These are phyloP conservation scores for Egretta garzetta DNA, from an alignment of 2,113 vertebrate genomes.

Conservation along the genomic window DNA sequence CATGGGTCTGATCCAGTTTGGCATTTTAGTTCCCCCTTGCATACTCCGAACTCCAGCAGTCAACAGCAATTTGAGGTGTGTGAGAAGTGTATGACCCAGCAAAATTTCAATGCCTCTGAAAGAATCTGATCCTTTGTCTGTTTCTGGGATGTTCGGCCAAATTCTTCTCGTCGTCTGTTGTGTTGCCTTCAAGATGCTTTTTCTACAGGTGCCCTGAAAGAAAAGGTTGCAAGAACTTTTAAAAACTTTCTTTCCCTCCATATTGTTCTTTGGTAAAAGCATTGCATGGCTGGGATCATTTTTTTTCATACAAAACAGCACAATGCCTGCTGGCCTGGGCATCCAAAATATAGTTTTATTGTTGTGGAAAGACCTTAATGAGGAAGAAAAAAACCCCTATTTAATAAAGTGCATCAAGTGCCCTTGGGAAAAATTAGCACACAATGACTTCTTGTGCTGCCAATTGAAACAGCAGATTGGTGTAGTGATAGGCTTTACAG, in stretches of 20 bases:
- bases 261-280: conserved; percentile 41
- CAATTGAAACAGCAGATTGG: conserved; percentile 63
- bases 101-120: not conserved
- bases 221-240: not conserved
- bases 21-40: not conserved
- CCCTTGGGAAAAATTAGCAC: conserved; percentile 75
- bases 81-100: not conserved
- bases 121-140: not conserved
- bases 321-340: conserved; percentile 39
- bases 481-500: conserved; percentile 64
- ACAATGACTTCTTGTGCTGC: conserved; percentile 73
- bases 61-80: not conserved
- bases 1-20: not conserved
- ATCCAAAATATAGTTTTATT: conserved; percentile 62
- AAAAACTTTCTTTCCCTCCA: not conserved
- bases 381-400: conserved; percentile 57
- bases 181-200: not conserved
- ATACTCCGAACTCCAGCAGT: not conserved
- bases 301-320: conserved; percentile 37
- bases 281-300: not conserved
- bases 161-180: not conserved
- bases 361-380: conserved; percentile 63
- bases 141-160: not conserved
- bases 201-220: not conserved
- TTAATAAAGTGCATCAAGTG: conserved; percentile 73